Evolutionary conservation across 2,888 invertebrate genomes (phyloP).

Genomic region (Spisula solida): DNA sequence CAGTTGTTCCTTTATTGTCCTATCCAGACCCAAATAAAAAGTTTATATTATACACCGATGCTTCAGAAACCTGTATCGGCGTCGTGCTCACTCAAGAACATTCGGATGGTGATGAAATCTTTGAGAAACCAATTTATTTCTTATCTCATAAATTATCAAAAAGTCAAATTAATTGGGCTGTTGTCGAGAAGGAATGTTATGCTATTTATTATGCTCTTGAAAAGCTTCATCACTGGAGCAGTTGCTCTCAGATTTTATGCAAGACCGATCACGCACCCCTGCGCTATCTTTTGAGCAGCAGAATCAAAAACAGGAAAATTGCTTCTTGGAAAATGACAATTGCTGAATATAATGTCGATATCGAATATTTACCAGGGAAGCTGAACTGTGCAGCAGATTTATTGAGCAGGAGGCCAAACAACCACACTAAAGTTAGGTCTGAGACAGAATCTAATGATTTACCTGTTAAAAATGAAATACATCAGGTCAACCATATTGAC

Average conservation of each 20-base stretch:
- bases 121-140: conserved; percentile 45
- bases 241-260: conserved; percentile 39
- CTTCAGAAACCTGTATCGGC: conserved; percentile 14
- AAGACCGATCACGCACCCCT: conserved; percentile 1
- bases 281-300: background rate
- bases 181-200: conserved; percentile 48
- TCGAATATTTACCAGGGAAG: background rate
- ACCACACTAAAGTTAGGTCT: too few relatives aligned
- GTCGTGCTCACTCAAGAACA: conserved; percentile 27
- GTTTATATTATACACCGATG: conserved; percentile 40
- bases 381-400: conserved; percentile 16
- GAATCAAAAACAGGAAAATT: conserved; percentile 6
- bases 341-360: background rate
- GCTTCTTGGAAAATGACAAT: background rate
- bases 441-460: too few relatives aligned
- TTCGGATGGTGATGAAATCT: background rate
- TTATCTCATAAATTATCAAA: conserved; percentile 44
- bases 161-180: conserved; percentile 32
- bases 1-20: conserved; percentile 23
- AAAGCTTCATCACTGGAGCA: conserved; percentile 44
- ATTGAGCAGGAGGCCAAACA: background rate
- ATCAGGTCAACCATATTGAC: too few relatives aligned
- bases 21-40: conserved; percentile 38
- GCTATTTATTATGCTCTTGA: conserved; percentile 38
- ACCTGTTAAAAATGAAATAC: too few relatives aligned